phyloP scores from a whole-genome alignment of 2,888 invertebrate genomes.

The Tuberolachnus salignus region DNA sequence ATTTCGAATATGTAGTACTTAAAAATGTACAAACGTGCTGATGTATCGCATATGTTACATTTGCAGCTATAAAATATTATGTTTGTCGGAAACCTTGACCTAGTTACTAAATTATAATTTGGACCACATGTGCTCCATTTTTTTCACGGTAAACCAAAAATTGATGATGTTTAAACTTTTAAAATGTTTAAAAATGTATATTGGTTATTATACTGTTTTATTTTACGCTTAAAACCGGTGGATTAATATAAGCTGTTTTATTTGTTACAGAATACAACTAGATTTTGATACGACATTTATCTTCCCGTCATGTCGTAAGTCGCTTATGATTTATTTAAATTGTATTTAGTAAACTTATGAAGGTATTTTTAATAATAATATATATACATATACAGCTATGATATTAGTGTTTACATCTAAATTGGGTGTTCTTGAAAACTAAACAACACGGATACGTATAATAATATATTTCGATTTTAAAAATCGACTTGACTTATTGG shows the following conservation, averaged over 20 bases:
- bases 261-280: conserved; percentile 46
- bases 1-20: conserved; percentile 28
- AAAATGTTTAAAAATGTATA: not conserved
- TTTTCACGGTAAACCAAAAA: conserved; percentile 33
- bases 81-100: conserved; percentile 48
- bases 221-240: not conserved
- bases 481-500: not conserved
- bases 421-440: not conserved
- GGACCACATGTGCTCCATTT: conserved; percentile 52
- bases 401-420: not conserved
- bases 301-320: conserved; percentile 52
- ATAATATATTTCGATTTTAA: not conserved
- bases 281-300: conserved; percentile 47
- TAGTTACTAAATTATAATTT: conserved; percentile 53
- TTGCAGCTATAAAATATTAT: conserved; percentile 48
- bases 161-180: conserved; percentile 21
- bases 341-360: conserved; percentile 10
- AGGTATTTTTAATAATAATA: conserved; percentile 17
- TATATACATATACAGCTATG: not conserved
- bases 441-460: not conserved
- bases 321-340: conserved; percentile 34
- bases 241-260: conserved; percentile 41
- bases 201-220: not conserved
- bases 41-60: conserved; percentile 30
- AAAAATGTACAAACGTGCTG: conserved; percentile 19